These are phyloP conservation scores for Halictus rubicundus DNA, from an alignment of 1,140 invertebrate genomes.

Conservation along the genomic window DNA sequence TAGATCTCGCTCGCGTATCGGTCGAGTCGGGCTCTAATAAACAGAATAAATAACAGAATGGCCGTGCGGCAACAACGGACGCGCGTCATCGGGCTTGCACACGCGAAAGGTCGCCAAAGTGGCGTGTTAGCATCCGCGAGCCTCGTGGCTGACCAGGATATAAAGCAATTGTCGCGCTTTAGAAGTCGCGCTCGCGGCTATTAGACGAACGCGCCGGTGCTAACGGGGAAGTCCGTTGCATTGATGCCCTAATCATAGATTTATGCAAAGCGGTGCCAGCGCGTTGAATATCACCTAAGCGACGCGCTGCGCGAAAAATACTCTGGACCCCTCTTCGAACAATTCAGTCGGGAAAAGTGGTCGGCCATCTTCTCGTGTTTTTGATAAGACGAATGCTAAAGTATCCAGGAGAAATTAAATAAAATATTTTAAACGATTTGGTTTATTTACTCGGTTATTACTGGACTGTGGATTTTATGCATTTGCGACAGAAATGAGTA, in stretches of 20 bases:
- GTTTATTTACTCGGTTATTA: too few species aligned
- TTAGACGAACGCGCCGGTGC: slow-evolving; percentile 14
- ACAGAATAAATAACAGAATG: slow-evolving; percentile 23
- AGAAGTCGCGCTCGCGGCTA: slow-evolving; percentile 30
- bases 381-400: too few species aligned
- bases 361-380: too few species aligned
- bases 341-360: too few species aligned
- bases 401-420: too few species aligned
- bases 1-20: neutral
- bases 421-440: too few species aligned
- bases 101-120: slow-evolving; percentile 7
- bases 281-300: neutral
- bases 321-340: too few species aligned
- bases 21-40: neutral
- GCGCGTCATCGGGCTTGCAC: slow-evolving; percentile 7
- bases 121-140: neutral
- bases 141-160: slow-evolving; percentile 30
- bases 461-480: too few species aligned
- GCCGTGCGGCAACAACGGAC: slow-evolving; percentile 7
- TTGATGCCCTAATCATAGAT: slow-evolving; percentile 59
- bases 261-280: slow-evolving; percentile 36
- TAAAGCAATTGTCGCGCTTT: slow-evolving; percentile 57
- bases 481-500: too few species aligned
- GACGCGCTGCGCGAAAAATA: neutral
- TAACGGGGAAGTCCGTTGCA: slow-evolving; percentile 51